A percentile compares a stretch with the other conserved stretches of the same genome.
These are phyloP conservation scores for Heliconius aoede DNA, from an alignment of 2,888 invertebrate species.

Conservation along the genomic window DNA sequence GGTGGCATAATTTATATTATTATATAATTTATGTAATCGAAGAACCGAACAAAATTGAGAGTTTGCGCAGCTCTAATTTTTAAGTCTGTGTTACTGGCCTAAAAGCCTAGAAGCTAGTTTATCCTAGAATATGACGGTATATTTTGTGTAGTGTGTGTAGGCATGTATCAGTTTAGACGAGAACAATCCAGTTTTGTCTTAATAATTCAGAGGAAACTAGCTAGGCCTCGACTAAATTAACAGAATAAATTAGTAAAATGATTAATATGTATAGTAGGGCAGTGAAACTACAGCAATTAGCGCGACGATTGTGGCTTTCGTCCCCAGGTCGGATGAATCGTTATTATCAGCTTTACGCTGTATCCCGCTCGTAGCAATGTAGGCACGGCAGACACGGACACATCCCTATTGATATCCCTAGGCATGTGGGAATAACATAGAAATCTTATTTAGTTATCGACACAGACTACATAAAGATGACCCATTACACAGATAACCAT, in stretches of 20 bases:
- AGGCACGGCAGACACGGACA: neutral
- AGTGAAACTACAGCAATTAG: no score
- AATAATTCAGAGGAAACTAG: neutral
- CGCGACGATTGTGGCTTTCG: neutral
- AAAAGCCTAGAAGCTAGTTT: neutral
- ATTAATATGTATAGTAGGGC: neutral
- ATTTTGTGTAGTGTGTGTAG: neutral
- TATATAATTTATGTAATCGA: no score
- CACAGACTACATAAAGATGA: neutral
- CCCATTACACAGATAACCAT: slow-evolving; percentile 7
- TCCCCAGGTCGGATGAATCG: neutral
- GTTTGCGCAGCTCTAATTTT: neutral
- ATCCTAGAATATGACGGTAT: neutral
- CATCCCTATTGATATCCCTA: no score
- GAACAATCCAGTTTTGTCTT: neutral
- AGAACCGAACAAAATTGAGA: no score
- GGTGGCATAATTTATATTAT: no score
- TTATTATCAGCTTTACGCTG: neutral
- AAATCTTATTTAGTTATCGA: neutral
- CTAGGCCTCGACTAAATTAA: neutral
- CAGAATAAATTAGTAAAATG: neutral
- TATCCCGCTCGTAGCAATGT: no score
- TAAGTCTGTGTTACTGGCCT: neutral
- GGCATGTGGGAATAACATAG: no score
- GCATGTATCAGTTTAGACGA: neutral